These are phyloP conservation scores for Acleris emargana DNA, from an alignment of 2,888 invertebrate genomes.

Conservation along the genomic window DNA sequence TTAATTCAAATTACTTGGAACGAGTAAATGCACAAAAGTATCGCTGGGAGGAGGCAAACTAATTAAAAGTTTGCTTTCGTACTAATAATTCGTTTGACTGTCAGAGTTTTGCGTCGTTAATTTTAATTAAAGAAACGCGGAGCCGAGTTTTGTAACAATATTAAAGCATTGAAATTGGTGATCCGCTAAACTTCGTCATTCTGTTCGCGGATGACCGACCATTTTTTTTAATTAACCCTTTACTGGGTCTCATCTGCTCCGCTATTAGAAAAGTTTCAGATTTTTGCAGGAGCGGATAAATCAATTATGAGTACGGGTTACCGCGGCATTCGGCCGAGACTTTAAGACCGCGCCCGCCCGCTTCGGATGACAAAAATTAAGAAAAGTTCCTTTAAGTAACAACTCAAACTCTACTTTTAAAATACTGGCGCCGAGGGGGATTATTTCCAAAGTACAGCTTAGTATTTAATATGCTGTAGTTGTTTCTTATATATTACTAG, in stretches of 20 bases:
- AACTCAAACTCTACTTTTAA: constrained; percentile 26
- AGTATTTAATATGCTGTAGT: constrained; percentile 7
- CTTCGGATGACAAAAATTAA: constrained; percentile 30
- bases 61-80: constrained; percentile 82
- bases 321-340: constrained; percentile 47
- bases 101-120: constrained; percentile 83
- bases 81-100: constrained; percentile 84
- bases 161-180: constrained; percentile 83
- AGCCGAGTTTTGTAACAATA: constrained; percentile 79
- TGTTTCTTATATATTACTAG: not conserved
- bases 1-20: constrained; percentile 75
- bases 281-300: constrained; percentile 64
- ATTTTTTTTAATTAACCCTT: constrained; percentile 82
- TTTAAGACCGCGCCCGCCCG: constrained; percentile 29
- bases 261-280: constrained; percentile 65
- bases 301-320: constrained; percentile 63
- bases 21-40: constrained; percentile 79
- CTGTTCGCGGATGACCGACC: constrained; percentile 75
- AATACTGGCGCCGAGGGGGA: constrained; percentile 23
- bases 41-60: constrained; percentile 76
- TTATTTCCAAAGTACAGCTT: constrained; percentile 23
- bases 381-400: constrained; percentile 34
- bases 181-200: constrained; percentile 82
- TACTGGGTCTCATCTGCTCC: constrained; percentile 64
- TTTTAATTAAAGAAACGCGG: constrained; percentile 83